Evolutionary conservation across 2,888 invertebrate genomes (phyloP), one percentile per base, ranked within the genome.

Genomic region (Trissoscelio sp.): DNA sequence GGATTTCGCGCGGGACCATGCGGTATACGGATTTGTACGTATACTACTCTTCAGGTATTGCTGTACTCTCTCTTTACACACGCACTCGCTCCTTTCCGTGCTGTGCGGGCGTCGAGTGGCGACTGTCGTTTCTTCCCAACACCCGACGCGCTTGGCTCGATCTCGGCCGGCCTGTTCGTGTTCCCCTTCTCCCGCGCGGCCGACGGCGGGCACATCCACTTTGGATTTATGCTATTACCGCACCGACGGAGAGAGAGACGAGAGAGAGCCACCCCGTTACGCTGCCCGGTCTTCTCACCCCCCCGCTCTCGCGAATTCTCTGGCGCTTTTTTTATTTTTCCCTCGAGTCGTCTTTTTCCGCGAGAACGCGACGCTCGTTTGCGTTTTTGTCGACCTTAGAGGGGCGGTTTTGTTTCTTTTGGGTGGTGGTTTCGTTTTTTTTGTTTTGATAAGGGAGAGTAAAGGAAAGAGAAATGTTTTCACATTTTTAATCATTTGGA

Each of bases 81-180:
- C 82, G 83, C 83, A 79, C 67, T 82, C 82, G 77, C 75, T 85
- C 73, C 83, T 85, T 83, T 84, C 85, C 87, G 85, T 84, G 67
- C 89, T 86, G 86, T 87, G 87, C 90, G 88, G 89, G 88, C 89
- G 90, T 91, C 90, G 90, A 90, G 89, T 90, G 86, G 90, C 89
- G 89, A 91, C 91, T 91, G 89, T 86, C 86, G 88, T 85, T 86
- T 86, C 88, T 87, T 87, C 88, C n/a, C 86, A 83, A 85, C 85
- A 84, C 75, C 75, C 75, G 70, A 79, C 78, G 83, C 69, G 83
- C 69, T 77, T 46, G 81, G 83, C 85, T 85, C 74, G 75, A 64
- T 81, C 75, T 83, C 83, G 73, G 83, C 86, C 84, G 83, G 85
- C 87, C 85, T 84, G 86, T 87, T 86, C 86, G 86, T 81, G 82